Conservation (phyloP, 2,113 vertebrate genomes). For the Mionectes macconnelli region DNA sequence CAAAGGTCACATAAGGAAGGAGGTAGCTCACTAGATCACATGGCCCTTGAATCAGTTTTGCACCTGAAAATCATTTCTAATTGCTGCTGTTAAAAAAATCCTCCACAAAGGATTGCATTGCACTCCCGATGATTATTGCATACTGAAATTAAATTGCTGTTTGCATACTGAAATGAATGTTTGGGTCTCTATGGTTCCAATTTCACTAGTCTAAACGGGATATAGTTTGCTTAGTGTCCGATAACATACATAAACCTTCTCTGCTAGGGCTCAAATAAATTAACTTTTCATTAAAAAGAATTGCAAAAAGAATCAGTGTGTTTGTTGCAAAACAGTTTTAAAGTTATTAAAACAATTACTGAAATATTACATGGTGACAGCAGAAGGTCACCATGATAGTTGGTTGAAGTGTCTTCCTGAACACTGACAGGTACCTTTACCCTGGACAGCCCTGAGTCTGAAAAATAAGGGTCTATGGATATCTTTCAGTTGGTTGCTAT, state of each 20-base stretch:
- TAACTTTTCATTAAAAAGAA: background rate
- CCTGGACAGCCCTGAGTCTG: background rate
- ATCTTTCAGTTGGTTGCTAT: background rate
- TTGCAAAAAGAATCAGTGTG: background rate
- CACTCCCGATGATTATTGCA: background rate
- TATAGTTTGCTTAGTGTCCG: background rate
- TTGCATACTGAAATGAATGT: background rate
- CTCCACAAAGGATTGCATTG: background rate
- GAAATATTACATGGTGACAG: background rate
- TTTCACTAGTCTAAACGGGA: background rate
- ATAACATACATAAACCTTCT: background rate
- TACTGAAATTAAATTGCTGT: background rate
- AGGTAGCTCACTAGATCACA: background rate
- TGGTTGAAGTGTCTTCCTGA: background rate
- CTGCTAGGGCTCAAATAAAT: background rate
- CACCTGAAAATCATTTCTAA: background rate
- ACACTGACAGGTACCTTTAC: background rate
- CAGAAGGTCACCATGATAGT: background rate
- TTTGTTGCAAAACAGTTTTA: background rate
- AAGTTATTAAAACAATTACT: background rate
- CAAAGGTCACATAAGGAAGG: background rate
- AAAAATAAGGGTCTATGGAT: background rate
- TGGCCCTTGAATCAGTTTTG: background rate
- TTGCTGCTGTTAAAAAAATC: background rate
- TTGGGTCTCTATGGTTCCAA: background rate